Conservation (phyloP, 92 coral and sea anemone species). For the Pocillopora grandis region DNA sequence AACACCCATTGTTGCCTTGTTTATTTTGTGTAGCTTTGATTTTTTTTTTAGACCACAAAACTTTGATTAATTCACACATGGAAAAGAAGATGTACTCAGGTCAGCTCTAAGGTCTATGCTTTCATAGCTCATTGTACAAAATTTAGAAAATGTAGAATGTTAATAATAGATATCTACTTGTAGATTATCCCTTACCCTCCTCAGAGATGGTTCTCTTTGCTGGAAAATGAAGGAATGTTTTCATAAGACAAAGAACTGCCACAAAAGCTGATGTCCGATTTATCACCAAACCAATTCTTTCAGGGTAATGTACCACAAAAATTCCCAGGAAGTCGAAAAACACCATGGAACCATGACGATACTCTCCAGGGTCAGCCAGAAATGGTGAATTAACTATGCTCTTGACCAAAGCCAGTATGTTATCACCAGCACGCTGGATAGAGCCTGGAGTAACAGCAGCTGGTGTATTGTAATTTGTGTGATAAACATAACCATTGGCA, state of each 20-base stretch:
- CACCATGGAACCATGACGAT: conserved; percentile 95
- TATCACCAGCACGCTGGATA: conserved; percentile 97
- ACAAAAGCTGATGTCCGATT: conserved; percentile 70
- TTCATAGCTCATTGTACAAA: no score
- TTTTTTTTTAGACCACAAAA: no score
- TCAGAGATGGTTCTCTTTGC: conserved; percentile 27
- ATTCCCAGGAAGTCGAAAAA: conserved; percentile 91
- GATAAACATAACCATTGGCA: conserved; percentile 95
- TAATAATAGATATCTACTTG: no score
- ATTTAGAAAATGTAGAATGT: no score
- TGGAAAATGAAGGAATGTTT: conserved; percentile 47
- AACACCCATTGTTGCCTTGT: no score
- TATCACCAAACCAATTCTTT: conserved; percentile 81
- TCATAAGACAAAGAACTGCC: conserved; percentile 59
- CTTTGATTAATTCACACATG: background rate
- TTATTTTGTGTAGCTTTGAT: no score
- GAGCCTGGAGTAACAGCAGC: conserved; percentile 91
- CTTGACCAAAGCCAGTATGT: conserved; percentile 76
- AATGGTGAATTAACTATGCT: conserved; percentile 84
- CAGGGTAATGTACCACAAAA: conserved; percentile 89
- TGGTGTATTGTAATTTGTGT: conserved; percentile 85
- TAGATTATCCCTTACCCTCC: conserved; percentile 25
- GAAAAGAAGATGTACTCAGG: no score
- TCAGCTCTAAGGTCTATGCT: no score
- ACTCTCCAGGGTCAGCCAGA: conserved; percentile 87